Conservation (phyloP, 2,888 invertebrate genomes). For the Sthenelais limicola region DNA sequence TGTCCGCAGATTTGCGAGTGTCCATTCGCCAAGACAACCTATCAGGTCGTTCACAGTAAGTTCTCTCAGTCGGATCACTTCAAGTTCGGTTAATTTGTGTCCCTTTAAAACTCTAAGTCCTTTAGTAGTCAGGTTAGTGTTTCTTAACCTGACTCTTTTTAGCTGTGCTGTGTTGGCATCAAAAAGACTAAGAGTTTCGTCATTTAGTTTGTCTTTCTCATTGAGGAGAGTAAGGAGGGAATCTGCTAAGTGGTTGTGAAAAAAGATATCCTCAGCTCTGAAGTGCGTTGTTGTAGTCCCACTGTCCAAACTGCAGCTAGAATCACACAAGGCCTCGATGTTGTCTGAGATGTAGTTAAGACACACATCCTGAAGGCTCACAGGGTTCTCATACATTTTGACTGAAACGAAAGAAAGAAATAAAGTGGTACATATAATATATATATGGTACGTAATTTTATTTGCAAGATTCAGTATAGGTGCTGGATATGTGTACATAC, state of each 20-base stretch:
- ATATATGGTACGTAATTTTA: no score
- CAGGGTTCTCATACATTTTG: constrained; percentile 78
- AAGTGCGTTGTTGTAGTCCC: constrained; percentile 58
- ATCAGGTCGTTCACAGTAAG: constrained; percentile 78
- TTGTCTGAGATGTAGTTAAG: constrained; percentile 79
- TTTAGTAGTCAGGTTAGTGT: constrained; percentile 76
- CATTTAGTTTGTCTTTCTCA: constrained; percentile 77
- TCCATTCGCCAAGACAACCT: constrained; percentile 80
- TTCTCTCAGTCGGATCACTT: constrained; percentile 76
- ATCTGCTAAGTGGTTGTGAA: constrained; percentile 67
- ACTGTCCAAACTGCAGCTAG: constrained; percentile 44
- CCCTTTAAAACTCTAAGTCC: constrained; percentile 78
- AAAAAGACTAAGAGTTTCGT: constrained; percentile 78
- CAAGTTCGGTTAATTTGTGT: constrained; percentile 79
- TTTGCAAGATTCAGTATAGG: no score
- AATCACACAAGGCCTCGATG: constrained; percentile 75
- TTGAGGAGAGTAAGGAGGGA: constrained; percentile 74
- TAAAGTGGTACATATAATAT: no score
- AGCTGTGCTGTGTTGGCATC: constrained; percentile 77
- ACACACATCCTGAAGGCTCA: constrained; percentile 78
- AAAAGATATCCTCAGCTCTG: constrained; percentile 63
- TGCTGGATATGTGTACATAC: no score
- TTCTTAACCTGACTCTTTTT: constrained; percentile 76
- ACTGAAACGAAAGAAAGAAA: no score
- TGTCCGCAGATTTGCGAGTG: constrained; percentile 77